phyloP scores from a whole-genome alignment of 2,797 vertebrate species.

The Xenentodon cancila region DNA sequence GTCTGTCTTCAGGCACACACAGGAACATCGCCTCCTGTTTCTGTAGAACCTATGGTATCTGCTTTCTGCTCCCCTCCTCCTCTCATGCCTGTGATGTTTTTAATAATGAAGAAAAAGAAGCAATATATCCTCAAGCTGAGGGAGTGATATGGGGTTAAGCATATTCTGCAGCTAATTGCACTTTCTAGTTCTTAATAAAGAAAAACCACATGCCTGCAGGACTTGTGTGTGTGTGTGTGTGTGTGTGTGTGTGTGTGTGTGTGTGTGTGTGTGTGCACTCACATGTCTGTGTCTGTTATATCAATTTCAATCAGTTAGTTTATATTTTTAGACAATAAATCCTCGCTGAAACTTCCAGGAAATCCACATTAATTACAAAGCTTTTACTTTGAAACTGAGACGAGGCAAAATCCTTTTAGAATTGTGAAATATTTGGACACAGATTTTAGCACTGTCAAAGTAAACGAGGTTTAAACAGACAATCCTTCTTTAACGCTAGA shows the following conservation, averaged over 20 bases:
- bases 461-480: too few species aligned
- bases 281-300: constrained; percentile 5
- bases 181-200: constrained; percentile 82
- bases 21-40: constrained; percentile 17
- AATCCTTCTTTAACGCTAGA: too few species aligned
- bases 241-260: constrained; percentile 2
- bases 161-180: constrained; percentile 83
- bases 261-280: constrained; percentile 12
- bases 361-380: too few species aligned
- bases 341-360: too few species aligned
- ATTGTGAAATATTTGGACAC: too few species aligned
- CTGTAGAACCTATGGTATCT: constrained; percentile 61
- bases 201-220: constrained; percentile 68
- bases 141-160: constrained; percentile 80
- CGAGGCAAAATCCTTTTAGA: too few species aligned
- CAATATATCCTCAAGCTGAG: constrained; percentile 79
- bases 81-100: constrained; percentile 71
- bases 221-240: constrained; percentile 12
- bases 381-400: too few species aligned
- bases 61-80: constrained; percentile 55
- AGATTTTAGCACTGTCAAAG: too few species aligned
- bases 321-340: not conserved
- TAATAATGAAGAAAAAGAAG: constrained; percentile 79
- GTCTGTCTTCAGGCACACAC: constrained; percentile 5
- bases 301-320: constrained; percentile 1